A percentile compares a stretch with the other conserved stretches of the same genome.
Conservation (phyloP, 37 sponge, comb jelly and placozoan genomes). For the Ianthella basta region DNA sequence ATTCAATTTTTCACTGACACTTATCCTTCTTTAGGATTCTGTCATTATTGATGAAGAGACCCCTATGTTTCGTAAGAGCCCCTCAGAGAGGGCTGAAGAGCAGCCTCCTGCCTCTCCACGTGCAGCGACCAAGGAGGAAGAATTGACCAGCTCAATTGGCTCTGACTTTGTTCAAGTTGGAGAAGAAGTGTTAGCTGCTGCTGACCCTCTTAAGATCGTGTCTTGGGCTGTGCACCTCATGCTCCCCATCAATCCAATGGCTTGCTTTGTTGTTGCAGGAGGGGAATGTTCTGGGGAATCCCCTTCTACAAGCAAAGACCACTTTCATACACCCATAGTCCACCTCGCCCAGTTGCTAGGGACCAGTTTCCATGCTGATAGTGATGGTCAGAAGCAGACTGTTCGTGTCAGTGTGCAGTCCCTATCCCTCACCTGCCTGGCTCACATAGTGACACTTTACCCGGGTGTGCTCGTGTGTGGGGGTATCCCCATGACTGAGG, state of each 20-base stretch:
- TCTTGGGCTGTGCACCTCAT: neutral
- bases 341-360: conserved; percentile 25
- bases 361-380: conserved; percentile 5
- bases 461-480: conserved; percentile 2
- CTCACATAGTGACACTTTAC: neutral
- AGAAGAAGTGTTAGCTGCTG: no score
- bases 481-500: neutral
- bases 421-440: conserved; percentile 5
- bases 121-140: no score
- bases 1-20: no score
- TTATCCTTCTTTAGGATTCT: no score
- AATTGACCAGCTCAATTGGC: no score
- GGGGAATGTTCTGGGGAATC: no score
- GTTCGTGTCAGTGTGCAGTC: conserved; percentile 13
- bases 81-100: no score
- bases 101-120: no score
- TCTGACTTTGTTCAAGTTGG: no score
- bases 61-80: no score
- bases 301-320: no score
- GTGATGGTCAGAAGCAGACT: neutral
- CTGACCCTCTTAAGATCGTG: neutral
- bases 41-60: no score
- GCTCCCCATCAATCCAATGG: neutral
- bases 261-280: conserved; percentile 15
- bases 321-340: neutral